These are phyloP conservation scores for Salticus scenicus DNA, from an alignment of 2,888 invertebrate genomes.

Conservation along the genomic window DNA sequence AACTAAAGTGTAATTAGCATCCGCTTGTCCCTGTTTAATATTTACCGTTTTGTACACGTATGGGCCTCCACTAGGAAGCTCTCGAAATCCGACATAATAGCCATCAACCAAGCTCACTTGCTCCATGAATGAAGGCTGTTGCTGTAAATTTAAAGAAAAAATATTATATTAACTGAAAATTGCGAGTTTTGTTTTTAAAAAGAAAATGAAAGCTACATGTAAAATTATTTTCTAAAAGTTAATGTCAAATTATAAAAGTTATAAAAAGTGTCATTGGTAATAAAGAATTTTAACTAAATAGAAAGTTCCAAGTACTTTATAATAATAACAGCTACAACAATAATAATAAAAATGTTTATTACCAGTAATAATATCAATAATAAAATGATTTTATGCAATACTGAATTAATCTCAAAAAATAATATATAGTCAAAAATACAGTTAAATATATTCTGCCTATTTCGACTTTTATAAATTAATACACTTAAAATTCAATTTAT, in stretches of 20 bases:
- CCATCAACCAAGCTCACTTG: constrained; percentile 70
- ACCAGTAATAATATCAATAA: too few species aligned
- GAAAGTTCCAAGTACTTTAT: too few species aligned
- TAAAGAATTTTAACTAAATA: too few species aligned
- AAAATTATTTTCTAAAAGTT: background rate
- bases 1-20: constrained; percentile 71
- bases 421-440: too few species aligned
- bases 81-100: constrained; percentile 72
- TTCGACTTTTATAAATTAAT: too few species aligned
- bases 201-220: background rate
- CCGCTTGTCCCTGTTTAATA: constrained; percentile 43
- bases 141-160: constrained; percentile 27
- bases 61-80: constrained; percentile 63
- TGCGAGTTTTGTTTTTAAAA: background rate
- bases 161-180: background rate
- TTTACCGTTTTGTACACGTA: constrained; percentile 71
- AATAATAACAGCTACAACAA: too few species aligned
- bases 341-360: too few species aligned
- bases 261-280: too few species aligned
- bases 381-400: too few species aligned
- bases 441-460: too few species aligned
- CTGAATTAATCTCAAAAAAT: too few species aligned
- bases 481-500: too few species aligned
- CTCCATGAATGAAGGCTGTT: constrained; percentile 63
- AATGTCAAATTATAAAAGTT: background rate